Conservation (phyloP, 2,888 invertebrate genomes). For the Ormyrus labotus region DNA sequence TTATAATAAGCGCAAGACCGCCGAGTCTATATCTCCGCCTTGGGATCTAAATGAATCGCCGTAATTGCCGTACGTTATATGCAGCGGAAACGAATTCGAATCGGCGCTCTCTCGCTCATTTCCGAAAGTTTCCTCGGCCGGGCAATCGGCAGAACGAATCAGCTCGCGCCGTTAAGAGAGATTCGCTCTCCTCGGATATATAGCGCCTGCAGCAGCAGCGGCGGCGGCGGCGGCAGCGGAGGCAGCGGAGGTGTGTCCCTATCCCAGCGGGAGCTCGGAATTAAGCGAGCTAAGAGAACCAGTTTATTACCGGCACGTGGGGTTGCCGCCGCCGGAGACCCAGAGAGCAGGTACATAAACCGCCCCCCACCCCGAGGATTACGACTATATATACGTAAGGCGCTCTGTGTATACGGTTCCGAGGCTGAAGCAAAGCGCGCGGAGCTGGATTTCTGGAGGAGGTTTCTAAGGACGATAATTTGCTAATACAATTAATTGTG, state of each 20-base stretch:
- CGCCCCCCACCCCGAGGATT: background rate
- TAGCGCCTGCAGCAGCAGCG: background rate
- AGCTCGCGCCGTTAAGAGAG: conserved; percentile 43
- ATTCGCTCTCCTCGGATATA: conserved; percentile 28
- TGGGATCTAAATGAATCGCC: conserved; percentile 33
- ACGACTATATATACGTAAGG: no score
- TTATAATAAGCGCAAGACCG: background rate
- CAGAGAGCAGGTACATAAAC: conserved; percentile 52
- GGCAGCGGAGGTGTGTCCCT: conserved; percentile 38
- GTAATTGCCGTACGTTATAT: conserved; percentile 36
- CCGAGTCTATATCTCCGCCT: conserved; percentile 10
- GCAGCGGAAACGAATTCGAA: conserved; percentile 45
- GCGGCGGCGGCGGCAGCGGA: conserved; percentile 10
- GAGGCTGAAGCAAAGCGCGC: no score
- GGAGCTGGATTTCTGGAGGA: background rate
- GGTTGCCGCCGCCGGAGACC: conserved; percentile 54
- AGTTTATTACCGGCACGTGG: conserved; percentile 73
- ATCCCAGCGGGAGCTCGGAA: conserved; percentile 50
- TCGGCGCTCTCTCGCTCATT: conserved; percentile 14
- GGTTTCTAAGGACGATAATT: conserved; percentile 9
- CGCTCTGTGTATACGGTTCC: no score
- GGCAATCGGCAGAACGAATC: conserved; percentile 51
- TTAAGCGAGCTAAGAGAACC: conserved; percentile 63
- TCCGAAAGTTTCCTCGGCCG: conserved; percentile 24
- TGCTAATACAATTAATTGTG: conserved; percentile 14